Evolutionary conservation across 1,140 invertebrate species (phyloP).

Genomic region (Bombus waltoni): DNA sequence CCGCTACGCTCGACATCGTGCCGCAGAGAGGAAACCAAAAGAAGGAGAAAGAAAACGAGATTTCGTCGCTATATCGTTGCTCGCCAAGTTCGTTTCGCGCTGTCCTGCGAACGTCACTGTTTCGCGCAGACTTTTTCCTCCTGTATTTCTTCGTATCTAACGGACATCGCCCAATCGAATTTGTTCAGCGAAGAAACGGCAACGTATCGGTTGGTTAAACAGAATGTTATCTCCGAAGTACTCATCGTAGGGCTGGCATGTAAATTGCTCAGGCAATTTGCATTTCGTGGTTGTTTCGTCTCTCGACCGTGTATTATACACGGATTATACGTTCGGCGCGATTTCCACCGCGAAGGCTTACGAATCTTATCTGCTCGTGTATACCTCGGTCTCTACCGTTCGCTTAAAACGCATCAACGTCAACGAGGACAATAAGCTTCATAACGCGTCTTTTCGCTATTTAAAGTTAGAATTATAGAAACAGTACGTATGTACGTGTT

Average conservation of each 20-base stretch:
- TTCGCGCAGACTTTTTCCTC: background rate
- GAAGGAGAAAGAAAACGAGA: background rate
- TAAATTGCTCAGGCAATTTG: background rate
- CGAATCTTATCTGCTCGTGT: background rate
- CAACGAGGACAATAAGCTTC: too few relatives aligned
- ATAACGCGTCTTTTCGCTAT: too few relatives aligned
- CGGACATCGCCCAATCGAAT: background rate
- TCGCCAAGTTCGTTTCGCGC: background rate
- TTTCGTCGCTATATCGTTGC: background rate
- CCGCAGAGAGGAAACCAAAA: background rate
- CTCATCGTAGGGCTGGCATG: background rate
- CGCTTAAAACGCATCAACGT: too few relatives aligned
- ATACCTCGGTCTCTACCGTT: too few relatives aligned
- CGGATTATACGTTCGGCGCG: background rate
- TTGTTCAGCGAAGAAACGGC: background rate
- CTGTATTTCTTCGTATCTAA: background rate
- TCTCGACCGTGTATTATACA: background rate
- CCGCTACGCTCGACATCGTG: background rate
- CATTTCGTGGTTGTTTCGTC: background rate
- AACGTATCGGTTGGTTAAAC: background rate
- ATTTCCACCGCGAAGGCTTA: background rate
- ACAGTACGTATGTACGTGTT: too few relatives aligned
- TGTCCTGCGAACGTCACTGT: background rate
- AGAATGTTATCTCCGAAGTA: background rate
- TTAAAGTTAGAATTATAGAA: too few relatives aligned